Conservation (phyloP, 2,888 invertebrate species). For the Auanema freiburgensis region DNA sequence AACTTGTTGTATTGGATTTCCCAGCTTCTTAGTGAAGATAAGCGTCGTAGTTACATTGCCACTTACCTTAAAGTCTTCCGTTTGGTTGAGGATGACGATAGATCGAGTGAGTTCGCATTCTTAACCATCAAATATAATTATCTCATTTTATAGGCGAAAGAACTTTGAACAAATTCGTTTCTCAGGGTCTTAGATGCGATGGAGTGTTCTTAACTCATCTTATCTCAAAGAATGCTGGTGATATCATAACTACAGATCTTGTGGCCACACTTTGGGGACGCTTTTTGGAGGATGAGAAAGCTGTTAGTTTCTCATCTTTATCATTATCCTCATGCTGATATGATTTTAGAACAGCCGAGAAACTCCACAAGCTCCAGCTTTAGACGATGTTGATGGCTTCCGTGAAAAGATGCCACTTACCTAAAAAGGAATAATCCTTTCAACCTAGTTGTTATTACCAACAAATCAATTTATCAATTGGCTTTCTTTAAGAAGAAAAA, state of each 20-base stretch:
- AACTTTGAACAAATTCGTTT: conserved; percentile 50
- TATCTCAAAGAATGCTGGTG: conserved; percentile 62
- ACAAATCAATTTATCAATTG: too few relatives aligned
- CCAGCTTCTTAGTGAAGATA: not conserved
- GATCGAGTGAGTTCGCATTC: conserved; percentile 30
- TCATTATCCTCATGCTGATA: not conserved
- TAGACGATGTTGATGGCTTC: conserved; percentile 27
- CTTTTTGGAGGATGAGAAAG: conserved; percentile 47
- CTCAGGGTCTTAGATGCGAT: conserved; percentile 48
- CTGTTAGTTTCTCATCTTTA: not conserved
- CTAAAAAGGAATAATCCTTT: not conserved
- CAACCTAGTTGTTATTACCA: too few relatives aligned
- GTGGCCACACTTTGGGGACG: conserved; percentile 54
- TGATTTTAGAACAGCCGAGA: not conserved
- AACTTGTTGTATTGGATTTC: conserved; percentile 66
- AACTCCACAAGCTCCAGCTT: conserved; percentile 12
- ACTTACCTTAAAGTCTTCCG: conserved; percentile 57
- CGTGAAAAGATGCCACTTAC: conserved; percentile 22
- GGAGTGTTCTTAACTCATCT: conserved; percentile 60
- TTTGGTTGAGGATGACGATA: conserved; percentile 42
- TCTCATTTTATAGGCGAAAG: conserved; percentile 32
- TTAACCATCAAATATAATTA: not conserved
- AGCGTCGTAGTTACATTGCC: conserved; percentile 43
- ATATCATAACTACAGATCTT: conserved; percentile 60
- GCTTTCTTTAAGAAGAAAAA: too few relatives aligned